phyloP scores from a whole-genome alignment of 2,888 invertebrate species.

The Operophtera brumata region DNA sequence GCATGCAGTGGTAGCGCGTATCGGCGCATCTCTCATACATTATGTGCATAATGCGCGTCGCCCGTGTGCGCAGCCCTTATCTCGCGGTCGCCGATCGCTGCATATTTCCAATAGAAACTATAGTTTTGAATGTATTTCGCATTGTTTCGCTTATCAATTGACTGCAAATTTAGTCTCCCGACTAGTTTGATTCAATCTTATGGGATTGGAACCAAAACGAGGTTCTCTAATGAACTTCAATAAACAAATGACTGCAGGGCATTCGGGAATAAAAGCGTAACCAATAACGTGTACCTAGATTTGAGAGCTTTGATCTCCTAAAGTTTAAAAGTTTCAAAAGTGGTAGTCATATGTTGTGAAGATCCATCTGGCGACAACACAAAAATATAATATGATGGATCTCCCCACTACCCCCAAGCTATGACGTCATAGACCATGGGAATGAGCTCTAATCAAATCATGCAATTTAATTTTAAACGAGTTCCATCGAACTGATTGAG shows the following conservation, averaged over 20 bases:
- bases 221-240: slow-evolving; percentile 8
- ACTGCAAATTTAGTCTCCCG: slow-evolving; percentile 5
- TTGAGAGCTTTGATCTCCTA: no score
- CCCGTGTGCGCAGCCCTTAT: slow-evolving; percentile 30
- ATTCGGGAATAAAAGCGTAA: no score
- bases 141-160: slow-evolving; percentile 24
- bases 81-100: slow-evolving; percentile 22
- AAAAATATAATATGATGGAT: no score
- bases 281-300: no score
- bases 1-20: slow-evolving; percentile 24
- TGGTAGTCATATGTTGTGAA: no score
- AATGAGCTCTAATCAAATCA: no score
- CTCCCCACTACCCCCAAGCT: no score
- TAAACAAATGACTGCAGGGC: neutral
- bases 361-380: no score
- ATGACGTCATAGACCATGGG: no score
- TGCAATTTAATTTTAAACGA: no score
- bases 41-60: slow-evolving; percentile 34
- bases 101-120: slow-evolving; percentile 28
- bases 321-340: no score
- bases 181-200: slow-evolving; percentile 6
- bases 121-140: slow-evolving; percentile 22
- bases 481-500: no score
- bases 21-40: slow-evolving; percentile 37
- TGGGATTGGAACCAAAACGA: neutral